phyloP scores from a whole-genome alignment of 2,113 vertebrate species.

The Psilopogon haemacephalus region DNA sequence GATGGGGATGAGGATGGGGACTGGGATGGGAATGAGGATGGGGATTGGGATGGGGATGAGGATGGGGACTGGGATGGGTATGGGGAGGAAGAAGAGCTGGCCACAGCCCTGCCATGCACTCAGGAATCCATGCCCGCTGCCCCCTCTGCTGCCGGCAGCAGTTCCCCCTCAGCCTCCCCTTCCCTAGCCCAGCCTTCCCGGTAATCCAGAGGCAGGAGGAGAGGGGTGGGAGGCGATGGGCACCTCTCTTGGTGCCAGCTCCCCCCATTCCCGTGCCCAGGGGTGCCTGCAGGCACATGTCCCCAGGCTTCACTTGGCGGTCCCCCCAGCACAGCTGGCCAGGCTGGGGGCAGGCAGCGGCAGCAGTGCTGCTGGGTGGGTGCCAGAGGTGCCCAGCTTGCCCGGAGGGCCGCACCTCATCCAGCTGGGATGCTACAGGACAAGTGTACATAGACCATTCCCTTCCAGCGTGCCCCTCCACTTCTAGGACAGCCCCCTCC shows the following conservation, averaged over 20 bases:
- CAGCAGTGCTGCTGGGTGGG: not conserved
- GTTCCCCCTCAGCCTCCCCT: not conserved
- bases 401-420: not conserved
- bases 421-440: not conserved
- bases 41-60: too few species aligned
- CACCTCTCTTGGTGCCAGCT: not conserved
- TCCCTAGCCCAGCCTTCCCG: not conserved
- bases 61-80: not conserved
- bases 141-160: conserved; percentile 22
- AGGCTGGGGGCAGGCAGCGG: not conserved
- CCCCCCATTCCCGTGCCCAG: not conserved
- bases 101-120: conserved; percentile 34
- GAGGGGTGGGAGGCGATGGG: not conserved
- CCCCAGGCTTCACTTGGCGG: not conserved
- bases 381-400: not conserved
- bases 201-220: conserved; percentile 11
- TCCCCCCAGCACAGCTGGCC: not conserved
- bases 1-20: not conserved
- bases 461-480: conserved; percentile 41
- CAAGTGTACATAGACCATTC: conserved; percentile 72
- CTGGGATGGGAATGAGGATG: too few species aligned
- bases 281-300: not conserved
- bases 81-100: not conserved
- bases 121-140: conserved; percentile 44
- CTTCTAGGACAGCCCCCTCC: conserved; percentile 27